Percentiles rank a stretch among this genome's conserved stretches.
Evolutionary conservation across 2,888 invertebrate species (phyloP).

Genomic region (Portevinia maculata): DNA sequence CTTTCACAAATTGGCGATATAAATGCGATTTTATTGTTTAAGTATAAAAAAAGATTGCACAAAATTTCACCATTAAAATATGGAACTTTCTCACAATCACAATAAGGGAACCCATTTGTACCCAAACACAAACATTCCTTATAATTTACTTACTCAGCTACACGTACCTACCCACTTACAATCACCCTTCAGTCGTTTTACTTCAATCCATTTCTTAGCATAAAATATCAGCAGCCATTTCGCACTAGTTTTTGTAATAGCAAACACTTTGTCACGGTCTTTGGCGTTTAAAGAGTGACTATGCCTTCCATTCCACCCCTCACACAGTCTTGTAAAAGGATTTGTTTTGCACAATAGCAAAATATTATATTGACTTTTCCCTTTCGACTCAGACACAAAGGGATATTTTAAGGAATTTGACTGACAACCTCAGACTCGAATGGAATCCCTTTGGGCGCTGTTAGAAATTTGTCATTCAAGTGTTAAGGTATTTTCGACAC

Average conservation of each 20-base stretch:
- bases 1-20: too few species aligned
- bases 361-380: conserved; percentile 37
- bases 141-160: conserved; percentile 55
- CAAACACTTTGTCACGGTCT: conserved; percentile 75
- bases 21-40: too few species aligned
- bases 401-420: conserved; percentile 56
- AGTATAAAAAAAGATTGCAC: too few species aligned
- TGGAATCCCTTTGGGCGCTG: conserved; percentile 45
- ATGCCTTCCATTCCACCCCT: conserved; percentile 6
- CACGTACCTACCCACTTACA: too few species aligned
- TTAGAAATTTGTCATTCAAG: conserved; percentile 68
- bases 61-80: too few species aligned
- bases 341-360: conserved; percentile 22
- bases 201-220: conserved; percentile 76
- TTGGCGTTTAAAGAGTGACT: conserved; percentile 68
- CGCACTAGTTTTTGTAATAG: conserved; percentile 75
- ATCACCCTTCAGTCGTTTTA: conserved; percentile 29
- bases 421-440: conserved; percentile 60
- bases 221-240: conserved; percentile 73
- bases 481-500: conserved; percentile 62
- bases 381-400: conserved; percentile 1
- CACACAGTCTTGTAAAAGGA: conserved; percentile 19
- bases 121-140: conserved; percentile 45
- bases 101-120: conserved; percentile 21
- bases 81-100: background rate